Percentiles rank a stretch among this genome's conserved stretches.
These are phyloP conservation scores for Trissolcus japonicus DNA, from an alignment of 2,888 invertebrate species.

Conservation along the genomic window DNA sequence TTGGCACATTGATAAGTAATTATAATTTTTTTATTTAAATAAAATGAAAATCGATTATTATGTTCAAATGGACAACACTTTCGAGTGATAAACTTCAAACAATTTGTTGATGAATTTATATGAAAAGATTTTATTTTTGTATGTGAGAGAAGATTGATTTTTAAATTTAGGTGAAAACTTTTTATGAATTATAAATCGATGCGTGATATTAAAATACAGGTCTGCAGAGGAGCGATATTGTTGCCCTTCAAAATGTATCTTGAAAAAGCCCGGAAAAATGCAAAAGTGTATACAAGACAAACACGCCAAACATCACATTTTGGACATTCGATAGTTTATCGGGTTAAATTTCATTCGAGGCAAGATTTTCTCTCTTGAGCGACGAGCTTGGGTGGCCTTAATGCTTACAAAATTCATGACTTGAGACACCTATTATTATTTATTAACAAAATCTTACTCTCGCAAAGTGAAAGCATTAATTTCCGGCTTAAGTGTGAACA, in stretches of 20 bases:
- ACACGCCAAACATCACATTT: constrained; percentile 68
- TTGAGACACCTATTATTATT: constrained; percentile 32
- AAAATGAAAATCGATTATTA: neutral
- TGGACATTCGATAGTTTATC: constrained; percentile 61
- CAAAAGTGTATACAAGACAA: constrained; percentile 73
- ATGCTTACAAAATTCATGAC: constrained; percentile 33
- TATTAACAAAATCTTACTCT: constrained; percentile 9
- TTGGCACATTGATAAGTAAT: constrained; percentile 71
- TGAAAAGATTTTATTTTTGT: too few relatives aligned
- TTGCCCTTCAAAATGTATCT: constrained; percentile 70
- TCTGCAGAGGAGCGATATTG: constrained; percentile 62
- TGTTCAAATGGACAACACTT: too few relatives aligned
- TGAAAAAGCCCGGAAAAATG: constrained; percentile 65
- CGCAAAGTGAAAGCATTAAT: constrained; percentile 16
- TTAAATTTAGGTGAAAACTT: neutral
- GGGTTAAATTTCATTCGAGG: constrained; percentile 41
- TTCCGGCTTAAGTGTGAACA: constrained; percentile 31
- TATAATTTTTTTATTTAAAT: constrained; percentile 7
- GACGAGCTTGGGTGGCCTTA: constrained; percentile 51
- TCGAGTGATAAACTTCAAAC: too few relatives aligned
- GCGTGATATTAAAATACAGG: constrained; percentile 59
- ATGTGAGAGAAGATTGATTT: neutral
- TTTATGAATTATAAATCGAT: neutral
- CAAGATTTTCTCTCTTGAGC: constrained; percentile 52
- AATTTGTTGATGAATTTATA: neutral